These are phyloP conservation scores for Geothlypis trichas DNA, from an alignment of 2,113 vertebrate genomes.

Conservation along the genomic window DNA sequence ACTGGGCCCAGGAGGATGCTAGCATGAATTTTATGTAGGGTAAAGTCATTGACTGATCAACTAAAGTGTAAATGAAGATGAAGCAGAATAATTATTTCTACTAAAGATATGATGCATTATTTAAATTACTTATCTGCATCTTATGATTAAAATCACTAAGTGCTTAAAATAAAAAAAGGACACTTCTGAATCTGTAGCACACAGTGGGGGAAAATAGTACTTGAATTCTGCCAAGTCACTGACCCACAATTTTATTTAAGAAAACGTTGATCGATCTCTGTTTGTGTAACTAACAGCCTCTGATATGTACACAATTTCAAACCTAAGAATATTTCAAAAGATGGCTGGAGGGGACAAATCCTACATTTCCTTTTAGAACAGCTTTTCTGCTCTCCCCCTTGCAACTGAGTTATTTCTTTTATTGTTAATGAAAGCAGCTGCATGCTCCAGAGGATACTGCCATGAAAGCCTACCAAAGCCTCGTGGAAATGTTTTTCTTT, in stretches of 20 bases:
- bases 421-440: background rate
- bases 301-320: background rate
- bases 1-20: background rate
- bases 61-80: background rate
- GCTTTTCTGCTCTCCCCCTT: background rate
- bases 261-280: background rate
- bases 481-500: background rate
- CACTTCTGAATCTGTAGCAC: background rate
- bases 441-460: background rate
- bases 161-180: background rate
- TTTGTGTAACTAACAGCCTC: background rate
- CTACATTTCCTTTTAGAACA: background rate
- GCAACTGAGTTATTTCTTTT: background rate
- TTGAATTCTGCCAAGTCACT: background rate
- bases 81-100: constrained; percentile 26
- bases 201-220: background rate
- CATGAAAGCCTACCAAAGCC: background rate
- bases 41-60: background rate
- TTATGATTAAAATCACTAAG: background rate
- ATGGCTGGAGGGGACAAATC: background rate
- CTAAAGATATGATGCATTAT: background rate
- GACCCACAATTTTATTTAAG: background rate
- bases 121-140: constrained; percentile 6
- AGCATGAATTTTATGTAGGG: background rate
- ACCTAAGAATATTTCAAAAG: background rate